Base-by-base conservation (phyloP, 2,797 vertebrate species). In the Danionella dracula region DNA sequence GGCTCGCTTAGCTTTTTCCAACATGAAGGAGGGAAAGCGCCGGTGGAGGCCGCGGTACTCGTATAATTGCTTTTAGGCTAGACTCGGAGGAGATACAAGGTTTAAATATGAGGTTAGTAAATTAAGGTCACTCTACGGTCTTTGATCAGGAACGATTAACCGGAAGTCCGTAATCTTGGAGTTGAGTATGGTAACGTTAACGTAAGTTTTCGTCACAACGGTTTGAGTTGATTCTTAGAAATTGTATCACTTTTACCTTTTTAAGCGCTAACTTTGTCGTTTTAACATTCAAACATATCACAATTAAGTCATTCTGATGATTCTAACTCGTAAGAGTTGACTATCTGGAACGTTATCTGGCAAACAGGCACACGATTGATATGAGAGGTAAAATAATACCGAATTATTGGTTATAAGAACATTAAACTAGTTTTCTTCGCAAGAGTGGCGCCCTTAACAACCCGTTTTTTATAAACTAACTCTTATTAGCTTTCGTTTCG, bases 11-110 rank as follows among this genome's bases (percentile, higher is more conserved):
- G 50, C 75, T 27, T 58, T 69, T 74, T 66, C 20, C 71, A 68
- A 69, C 75, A 66, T 73, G 66, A 68, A 71, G 72, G 68, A 67
- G 78, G 76, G 45, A 48, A 50, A 79, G 78, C 78, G 74, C 84
- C 82, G 82, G 81, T 23, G 70, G 75, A 87, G 85, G 84, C 86
- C 85, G 20, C 64, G 46, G 51, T 56, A 40, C 49, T 42, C 61
- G 44, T 20, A 4, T 17, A 16, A 13, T 38, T 23, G 50, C 37
- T 58, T 68, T 58, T 44, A n/a, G 41, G 19, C 19, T 48, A 23
- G 19, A 40, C 12, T 19, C 40, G 2, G 9, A 7, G 0, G 4
- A 37, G 40, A 27, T 32, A 37, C 1, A 5, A 7, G 9, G 17
- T 9, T 27, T 4, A 32, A 34, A 4, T 7, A 13, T 9, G 16